Percentiles rank a stretch among this genome's conserved stretches.
These are phyloP conservation scores for Calameuta idolon DNA, from an alignment of 2,888 invertebrate genomes.

Conservation along the genomic window DNA sequence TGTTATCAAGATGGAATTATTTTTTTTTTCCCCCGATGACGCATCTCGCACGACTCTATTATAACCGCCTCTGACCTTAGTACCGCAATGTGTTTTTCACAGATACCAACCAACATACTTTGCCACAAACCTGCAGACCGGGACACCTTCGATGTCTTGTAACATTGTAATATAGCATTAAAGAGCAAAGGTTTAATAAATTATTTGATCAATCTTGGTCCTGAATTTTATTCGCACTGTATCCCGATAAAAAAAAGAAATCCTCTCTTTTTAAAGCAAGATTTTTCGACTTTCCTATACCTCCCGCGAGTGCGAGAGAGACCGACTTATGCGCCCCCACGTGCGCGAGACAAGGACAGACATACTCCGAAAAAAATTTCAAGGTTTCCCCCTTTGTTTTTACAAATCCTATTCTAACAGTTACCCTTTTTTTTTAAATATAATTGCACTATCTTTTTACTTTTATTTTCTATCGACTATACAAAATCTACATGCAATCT, in stretches of 20 bases:
- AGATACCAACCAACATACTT: slow-evolving; percentile 38
- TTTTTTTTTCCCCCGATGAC: neutral
- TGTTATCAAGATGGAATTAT: too few species aligned
- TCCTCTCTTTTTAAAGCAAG: neutral
- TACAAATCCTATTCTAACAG: neutral
- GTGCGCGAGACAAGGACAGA: neutral
- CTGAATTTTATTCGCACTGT: neutral
- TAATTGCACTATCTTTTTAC: too few species aligned
- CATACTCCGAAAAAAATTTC: neutral
- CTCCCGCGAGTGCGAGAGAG: neutral
- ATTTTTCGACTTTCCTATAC: neutral
- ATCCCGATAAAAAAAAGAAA: neutral
- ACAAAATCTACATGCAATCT: neutral
- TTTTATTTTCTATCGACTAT: neutral
- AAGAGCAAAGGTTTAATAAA: slow-evolving; percentile 54
- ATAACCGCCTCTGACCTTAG: slow-evolving; percentile 29
- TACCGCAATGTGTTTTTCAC: slow-evolving; percentile 50
- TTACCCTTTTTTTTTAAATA: neutral
- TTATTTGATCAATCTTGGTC: slow-evolving; percentile 50
- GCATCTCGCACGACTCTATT: slow-evolving; percentile 15
- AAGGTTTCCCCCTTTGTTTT: too few species aligned
- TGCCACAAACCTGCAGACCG: slow-evolving; percentile 26
- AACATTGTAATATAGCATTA: slow-evolving; percentile 49
- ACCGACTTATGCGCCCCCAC: neutral
- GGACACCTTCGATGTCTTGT: slow-evolving; percentile 36